Conservation (phyloP, 1,140 invertebrate species). For the Heliconius nattereri region DNA sequence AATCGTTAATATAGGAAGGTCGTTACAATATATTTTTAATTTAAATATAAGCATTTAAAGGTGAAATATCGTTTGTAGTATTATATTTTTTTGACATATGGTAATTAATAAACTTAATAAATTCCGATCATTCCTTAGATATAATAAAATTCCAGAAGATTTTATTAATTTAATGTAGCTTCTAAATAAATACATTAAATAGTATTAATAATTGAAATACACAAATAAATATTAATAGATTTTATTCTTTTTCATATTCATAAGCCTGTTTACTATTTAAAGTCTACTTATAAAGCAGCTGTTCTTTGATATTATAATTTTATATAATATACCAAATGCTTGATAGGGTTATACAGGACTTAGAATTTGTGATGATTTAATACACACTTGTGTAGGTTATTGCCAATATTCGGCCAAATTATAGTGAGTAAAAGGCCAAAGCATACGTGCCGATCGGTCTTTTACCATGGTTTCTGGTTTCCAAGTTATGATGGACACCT, state of each 20-base stretch:
- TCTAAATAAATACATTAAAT: background rate
- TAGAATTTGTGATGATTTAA: conserved; percentile 39
- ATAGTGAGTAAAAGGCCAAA: conserved; percentile 15
- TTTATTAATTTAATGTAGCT: too few species aligned
- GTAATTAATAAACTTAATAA: background rate
- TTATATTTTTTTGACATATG: background rate
- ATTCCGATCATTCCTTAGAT: background rate
- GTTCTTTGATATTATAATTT: conserved; percentile 24
- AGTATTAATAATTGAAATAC: background rate
- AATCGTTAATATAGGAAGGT: background rate
- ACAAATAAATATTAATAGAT: background rate
- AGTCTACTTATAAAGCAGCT: background rate
- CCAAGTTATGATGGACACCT: conserved; percentile 20
- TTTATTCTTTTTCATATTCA: background rate
- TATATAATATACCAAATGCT: conserved; percentile 28
- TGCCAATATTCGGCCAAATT: conserved; percentile 43
- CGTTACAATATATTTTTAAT: background rate
- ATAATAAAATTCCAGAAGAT: too few species aligned
- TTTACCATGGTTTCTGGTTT: conserved; percentile 15
- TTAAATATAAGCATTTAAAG: background rate
- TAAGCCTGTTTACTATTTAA: background rate
- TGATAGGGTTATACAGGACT: background rate
- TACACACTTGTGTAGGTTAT: conserved; percentile 42
- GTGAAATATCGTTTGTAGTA: background rate
- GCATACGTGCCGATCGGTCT: conserved; percentile 22